phyloP scores from a whole-genome alignment of 1,140 invertebrate genomes.

The Eciton burchellii region DNA sequence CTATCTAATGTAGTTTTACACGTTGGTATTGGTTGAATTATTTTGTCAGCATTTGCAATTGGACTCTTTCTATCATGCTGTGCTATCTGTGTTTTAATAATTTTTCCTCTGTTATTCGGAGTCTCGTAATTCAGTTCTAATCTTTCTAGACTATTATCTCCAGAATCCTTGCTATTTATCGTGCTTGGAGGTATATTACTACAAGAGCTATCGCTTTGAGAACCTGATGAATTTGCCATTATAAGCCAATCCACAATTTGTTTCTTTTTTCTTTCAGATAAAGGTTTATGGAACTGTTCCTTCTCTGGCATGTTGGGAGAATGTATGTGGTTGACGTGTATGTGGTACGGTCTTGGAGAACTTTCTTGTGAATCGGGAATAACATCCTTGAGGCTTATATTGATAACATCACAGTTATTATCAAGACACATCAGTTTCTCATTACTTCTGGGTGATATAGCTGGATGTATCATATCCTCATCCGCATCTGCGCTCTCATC shows the following conservation, averaged over 20 bases:
- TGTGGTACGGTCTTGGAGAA: neutral
- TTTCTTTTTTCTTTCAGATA: constrained; percentile 61
- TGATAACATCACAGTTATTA: constrained; percentile 49
- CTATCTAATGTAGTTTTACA: constrained; percentile 49
- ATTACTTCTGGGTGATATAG: constrained; percentile 43
- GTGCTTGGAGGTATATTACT: constrained; percentile 74
- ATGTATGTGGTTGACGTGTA: neutral
- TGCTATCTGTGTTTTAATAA: constrained; percentile 54
- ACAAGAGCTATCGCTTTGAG: constrained; percentile 73
- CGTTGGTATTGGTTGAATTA: neutral
- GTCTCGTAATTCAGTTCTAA: constrained; percentile 83
- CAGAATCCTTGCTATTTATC: constrained; percentile 77
- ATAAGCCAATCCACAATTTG: constrained; percentile 81
- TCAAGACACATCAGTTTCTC: neutral
- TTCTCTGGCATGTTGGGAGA: neutral
- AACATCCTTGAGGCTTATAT: constrained; percentile 46
- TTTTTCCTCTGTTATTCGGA: constrained; percentile 82
- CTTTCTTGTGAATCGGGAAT: constrained; percentile 20
- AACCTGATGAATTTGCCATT: constrained; percentile 74
- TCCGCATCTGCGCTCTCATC: constrained; percentile 62
- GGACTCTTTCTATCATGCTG: constrained; percentile 24
- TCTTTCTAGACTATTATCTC: constrained; percentile 83
- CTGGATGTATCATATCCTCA: constrained; percentile 61
- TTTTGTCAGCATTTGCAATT: constrained; percentile 19
- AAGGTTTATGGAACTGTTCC: neutral